Conservation (phyloP, 2,113 vertebrate species). For the Rattus norvegicus region DNA sequence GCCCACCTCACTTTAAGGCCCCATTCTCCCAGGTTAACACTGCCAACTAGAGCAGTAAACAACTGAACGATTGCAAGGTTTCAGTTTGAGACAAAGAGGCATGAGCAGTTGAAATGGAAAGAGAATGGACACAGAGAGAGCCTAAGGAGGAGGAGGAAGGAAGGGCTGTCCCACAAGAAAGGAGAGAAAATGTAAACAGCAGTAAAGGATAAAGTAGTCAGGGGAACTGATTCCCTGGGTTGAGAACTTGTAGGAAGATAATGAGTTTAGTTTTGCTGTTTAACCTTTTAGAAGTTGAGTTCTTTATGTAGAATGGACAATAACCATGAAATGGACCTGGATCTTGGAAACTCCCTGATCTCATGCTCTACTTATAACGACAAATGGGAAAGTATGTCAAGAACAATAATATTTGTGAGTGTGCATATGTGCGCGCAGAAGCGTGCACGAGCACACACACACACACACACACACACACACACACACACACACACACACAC, state of each 20-base stretch:
- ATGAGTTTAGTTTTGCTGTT: neutral
- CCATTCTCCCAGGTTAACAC: no score
- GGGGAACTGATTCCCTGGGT: neutral
- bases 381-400: neutral
- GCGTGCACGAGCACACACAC: no score
- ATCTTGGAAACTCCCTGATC: neutral
- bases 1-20: neutral
- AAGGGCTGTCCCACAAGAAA: neutral
- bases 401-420: neutral
- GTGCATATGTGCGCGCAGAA: no score
- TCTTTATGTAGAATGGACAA: neutral
- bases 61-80: neutral
- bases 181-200: neutral
- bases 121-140: neutral
- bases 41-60: neutral
- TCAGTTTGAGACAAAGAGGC: neutral
- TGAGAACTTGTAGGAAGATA: neutral
- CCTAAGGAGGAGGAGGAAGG: neutral
- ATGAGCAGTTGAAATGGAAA: neutral
- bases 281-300: neutral
- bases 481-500: neutral
- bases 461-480: neutral
- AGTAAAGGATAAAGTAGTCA: neutral
- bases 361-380: neutral
- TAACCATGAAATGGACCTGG: neutral